Evolutionary conservation across 2,888 invertebrate genomes (phyloP).

Genomic region (Taphrorychus bicolor): DNA sequence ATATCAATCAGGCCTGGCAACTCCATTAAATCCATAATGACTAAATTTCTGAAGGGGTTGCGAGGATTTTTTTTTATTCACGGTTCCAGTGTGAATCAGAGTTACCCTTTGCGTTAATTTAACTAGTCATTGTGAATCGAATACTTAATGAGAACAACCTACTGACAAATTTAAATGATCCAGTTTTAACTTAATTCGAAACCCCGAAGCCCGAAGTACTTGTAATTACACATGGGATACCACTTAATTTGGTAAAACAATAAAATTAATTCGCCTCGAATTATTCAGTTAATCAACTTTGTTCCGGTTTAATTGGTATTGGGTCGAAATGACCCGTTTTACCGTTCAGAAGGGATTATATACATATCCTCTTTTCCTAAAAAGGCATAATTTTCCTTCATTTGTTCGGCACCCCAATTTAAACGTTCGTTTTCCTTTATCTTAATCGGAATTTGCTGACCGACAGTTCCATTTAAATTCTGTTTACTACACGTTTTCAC

Average conservation of each 20-base stretch:
- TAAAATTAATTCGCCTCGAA: conserved; percentile 33
- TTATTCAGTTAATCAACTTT: conserved; percentile 37
- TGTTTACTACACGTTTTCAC: background rate
- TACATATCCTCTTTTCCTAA: conserved; percentile 29
- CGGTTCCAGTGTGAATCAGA: background rate
- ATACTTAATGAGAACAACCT: conserved; percentile 1
- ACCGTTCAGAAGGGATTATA: conserved; percentile 27
- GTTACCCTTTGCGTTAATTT: background rate
- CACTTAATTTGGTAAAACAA: conserved; percentile 37
- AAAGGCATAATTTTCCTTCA: conserved; percentile 28
- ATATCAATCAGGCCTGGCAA: background rate
- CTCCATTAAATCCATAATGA: background rate
- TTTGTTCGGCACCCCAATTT: conserved; percentile 23
- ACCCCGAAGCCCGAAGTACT: conserved; percentile 17
- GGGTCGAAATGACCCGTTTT: conserved; percentile 37
- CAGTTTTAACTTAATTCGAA: conserved; percentile 23
- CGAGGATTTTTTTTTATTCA: no score
- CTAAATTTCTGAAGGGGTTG: background rate
- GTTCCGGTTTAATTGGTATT: conserved; percentile 32
- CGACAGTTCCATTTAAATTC: conserved; percentile 1
- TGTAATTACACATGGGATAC: conserved; percentile 32
- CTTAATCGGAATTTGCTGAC: conserved; percentile 26
- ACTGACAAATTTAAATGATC: conserved; percentile 6
- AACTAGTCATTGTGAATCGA: conserved; percentile 7
- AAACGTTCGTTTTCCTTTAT: conserved; percentile 13